A percentile compares a stretch with the other conserved stretches of the same genome.
phyloP scores from a whole-genome alignment of 1,140 invertebrate species.

The Myzus persicae region DNA sequence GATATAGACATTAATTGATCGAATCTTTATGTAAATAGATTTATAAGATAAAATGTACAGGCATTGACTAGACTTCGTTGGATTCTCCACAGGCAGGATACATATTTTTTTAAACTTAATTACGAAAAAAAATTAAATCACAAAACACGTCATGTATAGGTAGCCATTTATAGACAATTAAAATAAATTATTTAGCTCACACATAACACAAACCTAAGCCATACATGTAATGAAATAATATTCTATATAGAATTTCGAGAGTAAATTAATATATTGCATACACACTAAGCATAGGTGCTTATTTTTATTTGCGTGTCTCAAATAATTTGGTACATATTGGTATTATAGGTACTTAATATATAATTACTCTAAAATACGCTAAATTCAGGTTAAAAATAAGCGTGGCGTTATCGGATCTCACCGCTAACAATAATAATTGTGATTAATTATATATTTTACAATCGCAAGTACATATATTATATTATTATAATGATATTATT shows the following conservation, averaged over 20 bases:
- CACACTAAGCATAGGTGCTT: neutral
- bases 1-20: neutral
- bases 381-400: neutral
- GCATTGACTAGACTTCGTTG: too few relatives aligned
- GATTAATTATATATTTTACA: neutral
- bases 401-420: neutral
- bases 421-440: neutral
- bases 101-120: neutral
- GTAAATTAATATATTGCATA: neutral
- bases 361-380: neutral
- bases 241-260: neutral
- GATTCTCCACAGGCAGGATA: neutral
- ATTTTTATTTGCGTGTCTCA: neutral
- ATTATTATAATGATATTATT: too few relatives aligned
- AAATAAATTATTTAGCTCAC: neutral
- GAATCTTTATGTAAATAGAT: neutral
- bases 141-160: too few relatives aligned
- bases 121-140: neutral
- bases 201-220: neutral
- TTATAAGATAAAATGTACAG: neutral
- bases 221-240: neutral
- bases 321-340: neutral
- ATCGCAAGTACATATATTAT: neutral
- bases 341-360: neutral
- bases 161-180: neutral